phyloP scores from a whole-genome alignment of 2,113 vertebrate species.

The Cebus imitator region DNA sequence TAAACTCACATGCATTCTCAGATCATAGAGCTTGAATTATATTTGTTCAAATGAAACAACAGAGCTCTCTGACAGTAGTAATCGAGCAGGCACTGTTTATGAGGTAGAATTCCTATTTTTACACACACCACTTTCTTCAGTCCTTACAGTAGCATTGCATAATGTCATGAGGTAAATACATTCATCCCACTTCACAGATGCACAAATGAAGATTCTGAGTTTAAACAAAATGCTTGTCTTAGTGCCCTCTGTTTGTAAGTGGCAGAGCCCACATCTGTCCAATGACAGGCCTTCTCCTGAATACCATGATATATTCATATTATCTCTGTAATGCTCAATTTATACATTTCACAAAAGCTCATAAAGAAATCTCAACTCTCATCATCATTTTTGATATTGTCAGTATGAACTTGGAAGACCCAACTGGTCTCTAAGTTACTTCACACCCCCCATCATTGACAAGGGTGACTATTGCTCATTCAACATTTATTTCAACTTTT shows the following conservation, averaged over 20 bases:
- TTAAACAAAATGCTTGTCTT: not conserved
- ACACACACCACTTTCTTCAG: not conserved
- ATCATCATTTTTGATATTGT: not conserved
- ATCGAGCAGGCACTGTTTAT: not conserved
- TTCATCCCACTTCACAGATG: not conserved
- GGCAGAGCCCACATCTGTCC: not conserved
- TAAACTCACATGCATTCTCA: not conserved
- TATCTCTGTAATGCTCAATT: not conserved
- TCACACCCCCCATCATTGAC: not conserved
- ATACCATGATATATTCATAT: too few species aligned
- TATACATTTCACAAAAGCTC: not conserved
- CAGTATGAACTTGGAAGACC: not conserved
- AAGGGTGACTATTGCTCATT: fast-evolving
- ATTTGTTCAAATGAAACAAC: not conserved
- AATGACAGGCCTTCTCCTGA: not conserved
- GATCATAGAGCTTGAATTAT: not conserved
- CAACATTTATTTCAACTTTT: not conserved
- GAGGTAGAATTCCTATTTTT: not conserved
- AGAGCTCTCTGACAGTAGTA: not conserved
- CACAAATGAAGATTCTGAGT: not conserved
- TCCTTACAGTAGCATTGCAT: not conserved
- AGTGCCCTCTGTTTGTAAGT: not conserved
- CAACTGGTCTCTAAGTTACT: not conserved
- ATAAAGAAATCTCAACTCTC: not conserved
- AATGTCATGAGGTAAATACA: not conserved